A percentile compares a stretch with the other conserved stretches of the same genome.
Evolutionary conservation across 1,140 invertebrate species (phyloP).

Genomic region (Lethocerus indicus): DNA sequence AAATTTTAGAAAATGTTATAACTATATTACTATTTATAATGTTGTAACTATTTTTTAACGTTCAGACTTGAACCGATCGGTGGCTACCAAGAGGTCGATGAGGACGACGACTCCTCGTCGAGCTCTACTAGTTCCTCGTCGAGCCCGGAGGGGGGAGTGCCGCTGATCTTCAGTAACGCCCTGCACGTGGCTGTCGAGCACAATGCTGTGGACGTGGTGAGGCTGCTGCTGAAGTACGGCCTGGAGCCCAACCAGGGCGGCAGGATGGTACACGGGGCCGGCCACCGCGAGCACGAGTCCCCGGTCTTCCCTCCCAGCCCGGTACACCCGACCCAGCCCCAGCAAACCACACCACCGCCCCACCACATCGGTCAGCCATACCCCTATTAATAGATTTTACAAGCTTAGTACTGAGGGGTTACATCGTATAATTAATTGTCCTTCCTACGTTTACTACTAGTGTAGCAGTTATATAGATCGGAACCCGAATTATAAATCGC

Average conservation of each 20-base stretch:
- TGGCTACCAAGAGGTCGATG: too few species aligned
- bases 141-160: constrained; percentile 12
- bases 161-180: constrained; percentile 33
- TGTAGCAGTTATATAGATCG: too few species aligned
- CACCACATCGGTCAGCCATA: constrained; percentile 2
- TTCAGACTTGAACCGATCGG: too few species aligned
- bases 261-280: constrained; percentile 16
- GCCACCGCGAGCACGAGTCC: constrained; percentile 13
- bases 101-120: too few species aligned
- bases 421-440: too few species aligned
- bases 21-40: too few species aligned
- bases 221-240: constrained; percentile 33
- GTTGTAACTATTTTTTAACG: too few species aligned
- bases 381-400: too few species aligned
- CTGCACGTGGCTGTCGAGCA: constrained; percentile 37
- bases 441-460: too few species aligned
- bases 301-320: constrained; percentile 2
- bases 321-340: constrained; percentile 6
- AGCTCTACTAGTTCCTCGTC: neutral
- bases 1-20: too few species aligned
- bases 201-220: constrained; percentile 33
- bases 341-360: constrained; percentile 3
- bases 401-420: too few species aligned
- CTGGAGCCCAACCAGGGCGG: constrained; percentile 35
- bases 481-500: too few species aligned